These are phyloP conservation scores for Pseudopodoces humilis DNA, from an alignment of 2,113 vertebrate genomes.

Conservation along the genomic window DNA sequence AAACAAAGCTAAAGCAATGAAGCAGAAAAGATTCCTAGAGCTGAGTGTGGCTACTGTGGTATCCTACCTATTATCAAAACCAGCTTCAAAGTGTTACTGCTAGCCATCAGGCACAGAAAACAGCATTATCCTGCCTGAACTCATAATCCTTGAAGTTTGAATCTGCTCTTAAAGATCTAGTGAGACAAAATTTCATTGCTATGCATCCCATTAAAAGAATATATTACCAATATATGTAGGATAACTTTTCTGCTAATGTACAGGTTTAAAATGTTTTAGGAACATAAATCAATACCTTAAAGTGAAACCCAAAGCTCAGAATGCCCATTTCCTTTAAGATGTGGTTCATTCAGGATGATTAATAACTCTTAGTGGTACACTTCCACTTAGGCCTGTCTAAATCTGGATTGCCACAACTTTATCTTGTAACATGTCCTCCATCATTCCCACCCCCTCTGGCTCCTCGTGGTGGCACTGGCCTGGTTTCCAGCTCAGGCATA, in stretches of 20 bases:
- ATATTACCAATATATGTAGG: background rate
- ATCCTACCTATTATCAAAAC: background rate
- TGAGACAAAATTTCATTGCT: slow-evolving; percentile 17
- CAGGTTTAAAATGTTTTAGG: background rate
- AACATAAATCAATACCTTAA: slow-evolving; percentile 18
- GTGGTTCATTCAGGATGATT: background rate
- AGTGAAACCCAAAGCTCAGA: slow-evolving; percentile 3
- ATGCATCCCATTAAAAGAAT: slow-evolving; percentile 15
- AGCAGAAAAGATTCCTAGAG: background rate
- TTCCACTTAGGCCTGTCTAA: background rate
- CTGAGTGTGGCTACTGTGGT: background rate
- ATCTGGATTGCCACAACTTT: background rate
- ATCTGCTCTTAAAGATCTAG: slow-evolving; percentile 1
- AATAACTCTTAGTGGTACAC: background rate
- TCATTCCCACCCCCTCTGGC: background rate
- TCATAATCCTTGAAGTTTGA: background rate
- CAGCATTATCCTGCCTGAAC: background rate
- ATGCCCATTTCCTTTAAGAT: slow-evolving; percentile 20
- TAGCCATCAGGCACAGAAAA: background rate
- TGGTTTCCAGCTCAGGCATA: background rate
- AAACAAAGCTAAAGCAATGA: background rate
- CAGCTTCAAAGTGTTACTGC: background rate
- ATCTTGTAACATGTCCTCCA: background rate
- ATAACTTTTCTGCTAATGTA: slow-evolving; percentile 3
- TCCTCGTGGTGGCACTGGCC: background rate